phyloP scores from a whole-genome alignment of 2,113 vertebrate species.

The Carettochelys insculpta region DNA sequence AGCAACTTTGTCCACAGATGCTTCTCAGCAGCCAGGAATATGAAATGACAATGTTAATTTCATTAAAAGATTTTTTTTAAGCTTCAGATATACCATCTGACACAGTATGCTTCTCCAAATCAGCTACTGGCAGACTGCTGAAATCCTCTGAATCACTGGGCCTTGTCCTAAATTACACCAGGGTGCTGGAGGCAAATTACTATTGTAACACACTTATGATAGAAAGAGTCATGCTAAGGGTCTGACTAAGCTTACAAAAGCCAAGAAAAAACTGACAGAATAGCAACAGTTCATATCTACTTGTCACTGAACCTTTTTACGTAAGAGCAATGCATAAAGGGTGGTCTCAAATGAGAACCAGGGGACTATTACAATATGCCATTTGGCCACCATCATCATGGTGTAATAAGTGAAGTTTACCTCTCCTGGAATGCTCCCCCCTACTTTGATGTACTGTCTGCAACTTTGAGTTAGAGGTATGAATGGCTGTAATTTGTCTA shows the following conservation, averaged over 20 bases:
- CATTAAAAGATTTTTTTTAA: not conserved
- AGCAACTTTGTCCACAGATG: not conserved
- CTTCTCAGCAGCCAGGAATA: not conserved
- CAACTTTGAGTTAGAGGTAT: not conserved
- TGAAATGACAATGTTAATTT: not conserved
- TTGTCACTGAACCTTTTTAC: not conserved
- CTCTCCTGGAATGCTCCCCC: not conserved
- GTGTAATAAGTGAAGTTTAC: not conserved
- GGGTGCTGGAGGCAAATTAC: not conserved
- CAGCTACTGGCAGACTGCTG: not conserved
- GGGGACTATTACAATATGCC: not conserved
- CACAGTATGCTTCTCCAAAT: not conserved
- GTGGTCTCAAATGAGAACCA: not conserved
- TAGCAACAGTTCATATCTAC: not conserved
- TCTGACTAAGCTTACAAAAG: not conserved
- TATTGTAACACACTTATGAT: fast-evolving
- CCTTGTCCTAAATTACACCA: not conserved
- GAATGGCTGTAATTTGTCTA: not conserved
- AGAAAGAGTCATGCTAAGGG: fast-evolving
- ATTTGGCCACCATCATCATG: fast-evolving
- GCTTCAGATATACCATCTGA: not conserved
- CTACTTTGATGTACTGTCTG: not conserved
- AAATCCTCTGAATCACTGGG: not conserved
- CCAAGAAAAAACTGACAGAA: not conserved
- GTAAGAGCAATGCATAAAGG: not conserved